A percentile compares a stretch with the other conserved stretches of the same genome.
Conservation (phyloP, 2,888 invertebrate genomes). For the Meta bourneti region DNA sequence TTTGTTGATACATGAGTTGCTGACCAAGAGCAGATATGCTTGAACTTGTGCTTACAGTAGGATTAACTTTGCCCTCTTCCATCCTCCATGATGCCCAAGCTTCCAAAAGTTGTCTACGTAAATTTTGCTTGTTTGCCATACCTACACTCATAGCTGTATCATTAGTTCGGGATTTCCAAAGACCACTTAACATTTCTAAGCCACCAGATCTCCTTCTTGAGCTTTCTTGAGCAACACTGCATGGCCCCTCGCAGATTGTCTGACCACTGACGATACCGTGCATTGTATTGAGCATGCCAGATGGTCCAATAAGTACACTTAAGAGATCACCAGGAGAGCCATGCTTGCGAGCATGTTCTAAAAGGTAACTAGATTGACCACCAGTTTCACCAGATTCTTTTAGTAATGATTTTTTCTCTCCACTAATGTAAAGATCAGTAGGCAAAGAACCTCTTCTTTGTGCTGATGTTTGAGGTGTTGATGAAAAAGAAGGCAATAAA, state of each 20-base stretch:
- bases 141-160: slow-evolving; percentile 48
- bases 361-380: slow-evolving; percentile 31
- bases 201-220: slow-evolving; percentile 74
- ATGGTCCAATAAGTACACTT: slow-evolving; percentile 75
- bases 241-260: slow-evolving; percentile 41
- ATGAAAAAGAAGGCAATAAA: slow-evolving; percentile 52
- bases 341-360: slow-evolving; percentile 56
- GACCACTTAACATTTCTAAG: slow-evolving; percentile 73
- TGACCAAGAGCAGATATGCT: slow-evolving; percentile 65
- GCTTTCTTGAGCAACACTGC: slow-evolving; percentile 44
- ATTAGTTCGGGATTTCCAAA: slow-evolving; percentile 71
- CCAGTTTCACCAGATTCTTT: slow-evolving; percentile 43
- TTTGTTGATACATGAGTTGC: slow-evolving; percentile 58
- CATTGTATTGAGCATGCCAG: slow-evolving; percentile 73
- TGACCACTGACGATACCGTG: slow-evolving; percentile 62
- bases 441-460: slow-evolving; percentile 74
- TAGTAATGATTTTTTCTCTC: slow-evolving; percentile 30
- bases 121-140: slow-evolving; percentile 51
- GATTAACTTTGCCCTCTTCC: slow-evolving; percentile 42
- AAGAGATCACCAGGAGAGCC: slow-evolving; percentile 71
- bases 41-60: slow-evolving; percentile 40
- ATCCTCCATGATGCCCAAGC: slow-evolving; percentile 70
- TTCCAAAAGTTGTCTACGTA: slow-evolving; percentile 62
- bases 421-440: slow-evolving; percentile 48
- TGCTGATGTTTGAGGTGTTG: slow-evolving; percentile 36